Base-by-base conservation (phyloP, 2,797 vertebrate species). In the Acanthopagrus latus region DNA sequence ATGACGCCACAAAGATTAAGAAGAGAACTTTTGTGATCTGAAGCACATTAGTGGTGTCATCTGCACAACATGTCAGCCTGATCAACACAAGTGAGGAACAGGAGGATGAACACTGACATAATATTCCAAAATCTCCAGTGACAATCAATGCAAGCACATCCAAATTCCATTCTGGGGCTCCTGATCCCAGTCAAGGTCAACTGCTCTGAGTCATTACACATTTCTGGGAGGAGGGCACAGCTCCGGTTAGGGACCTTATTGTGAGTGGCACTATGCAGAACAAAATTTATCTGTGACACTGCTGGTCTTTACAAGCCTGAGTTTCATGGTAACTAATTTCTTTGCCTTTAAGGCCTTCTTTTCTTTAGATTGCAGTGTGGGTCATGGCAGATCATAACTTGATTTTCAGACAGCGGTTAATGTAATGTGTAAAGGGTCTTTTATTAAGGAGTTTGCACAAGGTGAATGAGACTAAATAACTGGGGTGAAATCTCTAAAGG, bases 361-460 rank as follows among this genome's bases (percentile, higher is more conserved):
- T 92, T 90, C 84, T 89, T 94, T 92, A 88, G 88, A 94, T 92
- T 90, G 91, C 88, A 48, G 86, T 83, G 82, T 78, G 85, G 91
- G 90, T 89, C 87, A 87, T 64, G 86, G 85, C 87, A 74, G 88
- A 89, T 87, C 86, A 85, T 91, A 89, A 92, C 88, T 80, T 78
- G 68, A 86, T 84, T 87, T 91, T 86, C 87, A 92, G 20, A 68
- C 82, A 51, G 79, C 25, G 2, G 79, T 89, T 92, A 94, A 93
- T 93, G 88, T 92, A 91, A 91, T 67, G 71, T 90, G 88, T 89
- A 87, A 90, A 88, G 52, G 83, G 75, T 76, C 74, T 93, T 93
- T 94, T 92, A 92, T 90, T 78, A 82, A 87, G 86, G 92, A 88
- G 89, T 91, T 94, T 91, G 90, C 86, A 89, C 83, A 91, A 93